phyloP scores from a whole-genome alignment of 2,113 vertebrate genomes.

The Triplophysa rosa region DNA sequence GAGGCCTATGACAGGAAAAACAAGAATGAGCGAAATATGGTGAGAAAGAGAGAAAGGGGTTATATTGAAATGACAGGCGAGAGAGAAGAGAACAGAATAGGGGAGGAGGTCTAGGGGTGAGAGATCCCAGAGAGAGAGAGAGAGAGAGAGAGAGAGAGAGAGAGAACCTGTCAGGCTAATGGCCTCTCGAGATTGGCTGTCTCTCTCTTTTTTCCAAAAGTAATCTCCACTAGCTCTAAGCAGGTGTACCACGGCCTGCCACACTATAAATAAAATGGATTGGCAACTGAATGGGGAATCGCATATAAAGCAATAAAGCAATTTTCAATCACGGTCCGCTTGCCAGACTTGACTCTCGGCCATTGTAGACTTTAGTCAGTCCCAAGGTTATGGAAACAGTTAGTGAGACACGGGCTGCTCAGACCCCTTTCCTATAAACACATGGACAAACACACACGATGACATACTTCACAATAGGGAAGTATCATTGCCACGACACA shows the following conservation, averaged over 20 bases:
- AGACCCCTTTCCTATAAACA: slow-evolving; percentile 48
- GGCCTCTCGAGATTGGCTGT: slow-evolving; percentile 56
- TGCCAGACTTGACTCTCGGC: slow-evolving; percentile 56
- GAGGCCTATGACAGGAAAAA: slow-evolving; percentile 17
- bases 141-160: slow-evolving; percentile 42
- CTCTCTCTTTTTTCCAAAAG: slow-evolving; percentile 63
- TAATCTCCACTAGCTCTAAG: slow-evolving; percentile 67
- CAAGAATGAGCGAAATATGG: slow-evolving; percentile 14
- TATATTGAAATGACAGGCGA: slow-evolving; percentile 3
- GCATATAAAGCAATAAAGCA: slow-evolving; percentile 74
- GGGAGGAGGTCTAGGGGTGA: slow-evolving; percentile 21
- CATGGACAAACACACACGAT: slow-evolving; percentile 40
- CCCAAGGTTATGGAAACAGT: slow-evolving; percentile 65
- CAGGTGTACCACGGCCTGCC: slow-evolving; percentile 62
- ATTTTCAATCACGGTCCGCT: slow-evolving; percentile 72
- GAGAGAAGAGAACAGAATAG: slow-evolving; percentile 44
- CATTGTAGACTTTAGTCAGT: slow-evolving; percentile 64
- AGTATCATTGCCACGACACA: slow-evolving; percentile 13
- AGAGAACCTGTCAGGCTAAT: slow-evolving; percentile 60
- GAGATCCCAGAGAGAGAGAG: slow-evolving; percentile 32
- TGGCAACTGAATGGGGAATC: slow-evolving; percentile 71
- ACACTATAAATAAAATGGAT: slow-evolving; percentile 74
- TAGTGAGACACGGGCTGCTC: slow-evolving; percentile 52
- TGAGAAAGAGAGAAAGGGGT: slow-evolving; percentile 26
- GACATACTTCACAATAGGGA: slow-evolving; percentile 39